phyloP scores from a whole-genome alignment of 2,797 vertebrate genomes.

The Anguilla anguilla region DNA sequence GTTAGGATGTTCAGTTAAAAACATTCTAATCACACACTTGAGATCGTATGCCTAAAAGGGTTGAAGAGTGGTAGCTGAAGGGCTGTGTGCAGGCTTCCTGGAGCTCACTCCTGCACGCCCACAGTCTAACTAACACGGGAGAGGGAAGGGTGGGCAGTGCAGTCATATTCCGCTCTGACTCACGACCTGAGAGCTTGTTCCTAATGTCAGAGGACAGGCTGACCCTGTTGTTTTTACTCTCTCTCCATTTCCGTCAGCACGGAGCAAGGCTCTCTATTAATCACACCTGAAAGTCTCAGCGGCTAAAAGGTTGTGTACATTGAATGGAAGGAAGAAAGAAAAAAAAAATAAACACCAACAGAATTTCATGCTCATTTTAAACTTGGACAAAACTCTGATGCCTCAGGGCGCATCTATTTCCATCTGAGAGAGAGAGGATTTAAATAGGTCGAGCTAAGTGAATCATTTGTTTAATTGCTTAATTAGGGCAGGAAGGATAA shows the following conservation, averaged over 20 bases:
- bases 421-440: slow-evolving; percentile 24
- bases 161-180: slow-evolving; percentile 6
- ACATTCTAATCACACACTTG: neutral
- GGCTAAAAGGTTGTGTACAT: neutral
- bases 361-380: neutral
- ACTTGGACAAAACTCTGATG: neutral
- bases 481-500: neutral
- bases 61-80: neutral
- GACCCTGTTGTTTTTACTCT: neutral
- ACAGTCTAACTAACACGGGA: neutral
- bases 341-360: neutral
- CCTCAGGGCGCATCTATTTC: neutral
- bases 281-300: neutral
- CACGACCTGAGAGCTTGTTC: neutral
- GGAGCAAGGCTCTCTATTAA: neutral
- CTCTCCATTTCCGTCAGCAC: neutral
- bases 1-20: no score
- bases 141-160: neutral
- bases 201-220: neutral
- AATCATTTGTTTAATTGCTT: slow-evolving; percentile 23
- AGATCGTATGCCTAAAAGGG: neutral
- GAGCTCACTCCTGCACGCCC: neutral
- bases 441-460: slow-evolving; percentile 18
- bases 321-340: slow-evolving; percentile 4
- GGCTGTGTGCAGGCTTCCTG: neutral